Evolutionary conservation across 2,797 vertebrate genomes (phyloP), one percentile per base, ranked within the genome.

Genomic region (Hippopotamyrus pictus): DNA sequence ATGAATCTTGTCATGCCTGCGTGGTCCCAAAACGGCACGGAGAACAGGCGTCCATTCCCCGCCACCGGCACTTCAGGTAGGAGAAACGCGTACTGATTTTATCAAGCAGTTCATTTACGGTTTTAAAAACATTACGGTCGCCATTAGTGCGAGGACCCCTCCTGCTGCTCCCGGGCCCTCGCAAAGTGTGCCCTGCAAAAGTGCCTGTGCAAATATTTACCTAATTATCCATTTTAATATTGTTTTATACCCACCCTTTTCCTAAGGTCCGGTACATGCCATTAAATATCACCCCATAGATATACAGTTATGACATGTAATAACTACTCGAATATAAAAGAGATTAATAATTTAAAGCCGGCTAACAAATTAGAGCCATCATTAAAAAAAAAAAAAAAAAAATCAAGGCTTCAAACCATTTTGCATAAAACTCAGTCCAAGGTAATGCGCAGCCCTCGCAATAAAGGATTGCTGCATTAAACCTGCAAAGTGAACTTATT

Each of bases 351-450:
- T 99, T 99, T 97, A 99, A 96, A 97, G 96, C 96, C 97, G 97
- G 98, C 98, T 99, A 99, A 99, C 98, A 99, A 99, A 99, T 99
- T 99, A 99, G 97, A 96, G 97, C 97, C 97, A 99, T 99, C 98
- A 98, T 99, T 99, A 99, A 99, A 96, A 98, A 98, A 90, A 90
- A 90, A 37, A 41, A 41, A 41, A 86, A 89, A 91, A 89, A 88
- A 96, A 91, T 89, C 91, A 96, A 97, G 96, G 97, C 97, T 98
- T 97, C 96, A 96, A 97, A 98, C 97, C 97, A 97, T 98, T 98
- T 97, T 97, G 97, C 97, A 98, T 98, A 98, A 97, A 98, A 98
- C 96, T 97, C 96, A 94, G 97, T 98, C 97, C 97, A 97, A 98
- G 98, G 97, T 99, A 99, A 98, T 97, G 97, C 95, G 95, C 94